Evolutionary conservation across 2,888 invertebrate genomes (phyloP), one percentile per base, ranked within the genome.

Genomic region (Osmoderma eremita): DNA sequence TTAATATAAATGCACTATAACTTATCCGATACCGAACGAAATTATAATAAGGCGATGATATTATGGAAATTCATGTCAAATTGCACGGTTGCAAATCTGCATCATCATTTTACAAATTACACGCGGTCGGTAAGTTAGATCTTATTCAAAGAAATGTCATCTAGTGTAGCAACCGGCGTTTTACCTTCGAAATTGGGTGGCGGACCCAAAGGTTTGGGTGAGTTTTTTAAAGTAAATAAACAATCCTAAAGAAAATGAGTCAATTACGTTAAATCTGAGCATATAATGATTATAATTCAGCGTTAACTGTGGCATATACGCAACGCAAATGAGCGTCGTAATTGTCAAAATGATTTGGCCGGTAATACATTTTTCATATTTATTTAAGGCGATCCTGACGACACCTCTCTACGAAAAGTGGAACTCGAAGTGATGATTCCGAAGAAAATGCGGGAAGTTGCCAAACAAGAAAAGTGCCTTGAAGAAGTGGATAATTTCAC

Each of bases 371-470:
- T 49, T 12, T 50, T 48, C 36, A 58, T 41, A 67, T 45, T 81
- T 6, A 5, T 83, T 63, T 77, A 48, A 93, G 95, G 95, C 69
- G 94, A 97, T 83, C 96, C 96, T 1, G 84, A 92, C 73, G 97
- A 97, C 80, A 86, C 79, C 76, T 84, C 84, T n/a, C 81, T 98
- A 61, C 86, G 98, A 74, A 94, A 89, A 85, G 94, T 97, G 1
- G 98, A 98, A 83, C 83, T 83, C 17, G 94, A 97, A 78, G 90
- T 98, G 15, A 79, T 97, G 72, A 92, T 98, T 78, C 94, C 97
- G 0, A 93, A 95, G 82, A 88, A 92, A 76, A 91, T 98, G 86
- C 87, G 97, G 72, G 93, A 94, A 20, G 90, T 88, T 74, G 92
- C 95, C 0, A 92, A 89, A 79, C 78, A 77, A 12, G 91, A 92